These are phyloP conservation scores for Orientallactaga sibirica DNA, from an alignment of 2,797 vertebrate genomes.

Conservation along the genomic window DNA sequence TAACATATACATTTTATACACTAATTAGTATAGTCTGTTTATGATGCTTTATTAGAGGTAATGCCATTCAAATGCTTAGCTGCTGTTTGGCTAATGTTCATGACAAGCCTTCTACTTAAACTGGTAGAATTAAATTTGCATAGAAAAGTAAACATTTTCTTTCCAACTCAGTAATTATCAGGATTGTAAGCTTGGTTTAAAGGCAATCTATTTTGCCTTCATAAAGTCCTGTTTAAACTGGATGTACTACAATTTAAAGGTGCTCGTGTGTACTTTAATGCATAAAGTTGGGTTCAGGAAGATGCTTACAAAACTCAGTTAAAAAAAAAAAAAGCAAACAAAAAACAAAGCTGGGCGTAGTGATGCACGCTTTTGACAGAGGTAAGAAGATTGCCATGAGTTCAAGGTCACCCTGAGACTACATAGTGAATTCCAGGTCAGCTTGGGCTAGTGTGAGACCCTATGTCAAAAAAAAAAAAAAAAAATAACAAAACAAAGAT, in stretches of 20 bases:
- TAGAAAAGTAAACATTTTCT: constrained; percentile 76
- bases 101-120: constrained; percentile 73
- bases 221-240: background rate
- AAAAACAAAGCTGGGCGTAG: no score
- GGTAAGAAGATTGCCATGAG: no score
- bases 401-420: no score
- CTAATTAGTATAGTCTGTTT: constrained; percentile 83
- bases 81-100: constrained; percentile 84
- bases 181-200: constrained; percentile 52
- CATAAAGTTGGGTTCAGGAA: background rate
- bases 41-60: constrained; percentile 76
- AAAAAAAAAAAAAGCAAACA: background rate
- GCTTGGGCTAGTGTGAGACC: no score
- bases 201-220: constrained; percentile 47
- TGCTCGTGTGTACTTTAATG: background rate
- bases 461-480: no score
- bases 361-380: no score
- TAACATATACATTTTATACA: constrained; percentile 78
- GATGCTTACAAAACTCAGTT: background rate
- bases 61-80: constrained; percentile 79
- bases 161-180: constrained; percentile 66
- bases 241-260: background rate
- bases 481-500: no score
- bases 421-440: no score
- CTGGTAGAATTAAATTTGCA: constrained; percentile 78